These are phyloP conservation scores for Hydropsyche tenuis DNA, from an alignment of 1,140 invertebrate species.

Conservation along the genomic window DNA sequence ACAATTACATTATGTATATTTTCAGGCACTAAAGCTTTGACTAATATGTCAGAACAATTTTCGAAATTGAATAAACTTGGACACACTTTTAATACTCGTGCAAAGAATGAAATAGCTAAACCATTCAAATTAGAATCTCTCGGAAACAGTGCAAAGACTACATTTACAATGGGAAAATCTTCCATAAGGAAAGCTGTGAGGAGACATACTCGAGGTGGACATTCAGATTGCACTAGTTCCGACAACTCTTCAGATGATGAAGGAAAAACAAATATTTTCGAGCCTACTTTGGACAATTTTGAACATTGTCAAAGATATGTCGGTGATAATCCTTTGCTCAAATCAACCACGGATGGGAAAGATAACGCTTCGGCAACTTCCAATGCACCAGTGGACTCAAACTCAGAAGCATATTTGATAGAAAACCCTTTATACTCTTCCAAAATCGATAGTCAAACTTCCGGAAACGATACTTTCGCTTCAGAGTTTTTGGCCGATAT, in stretches of 20 bases:
- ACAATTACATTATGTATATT: too few species aligned
- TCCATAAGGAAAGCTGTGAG: constrained; percentile 52
- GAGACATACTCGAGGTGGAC: constrained; percentile 57
- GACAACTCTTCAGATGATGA: constrained; percentile 59
- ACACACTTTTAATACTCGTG: constrained; percentile 68
- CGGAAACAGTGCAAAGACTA: constrained; percentile 57
- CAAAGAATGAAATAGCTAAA: constrained; percentile 53
- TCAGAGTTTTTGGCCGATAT: constrained; percentile 33
- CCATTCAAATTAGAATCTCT: constrained; percentile 57
- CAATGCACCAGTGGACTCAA: constrained; percentile 53
- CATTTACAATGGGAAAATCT: constrained; percentile 61
- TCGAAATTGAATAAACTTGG: constrained; percentile 80
- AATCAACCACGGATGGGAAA: constrained; percentile 48
- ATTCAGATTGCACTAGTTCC: constrained; percentile 60
- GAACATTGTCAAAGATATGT: constrained; percentile 61
- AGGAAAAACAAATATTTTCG: constrained; percentile 61
- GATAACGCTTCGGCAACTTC: constrained; percentile 3
- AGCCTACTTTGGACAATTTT: constrained; percentile 61
- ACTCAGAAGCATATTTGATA: constrained; percentile 52
- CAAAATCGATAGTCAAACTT: constrained; percentile 56
- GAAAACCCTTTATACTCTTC: constrained; percentile 61
- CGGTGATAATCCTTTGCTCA: constrained; percentile 53
- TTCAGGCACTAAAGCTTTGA: constrained; percentile 78
- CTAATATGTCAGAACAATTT: constrained; percentile 84
- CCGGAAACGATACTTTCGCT: constrained; percentile 38